phyloP scores from a whole-genome alignment of 1,140 invertebrate species.

The Tribolium madens region DNA sequence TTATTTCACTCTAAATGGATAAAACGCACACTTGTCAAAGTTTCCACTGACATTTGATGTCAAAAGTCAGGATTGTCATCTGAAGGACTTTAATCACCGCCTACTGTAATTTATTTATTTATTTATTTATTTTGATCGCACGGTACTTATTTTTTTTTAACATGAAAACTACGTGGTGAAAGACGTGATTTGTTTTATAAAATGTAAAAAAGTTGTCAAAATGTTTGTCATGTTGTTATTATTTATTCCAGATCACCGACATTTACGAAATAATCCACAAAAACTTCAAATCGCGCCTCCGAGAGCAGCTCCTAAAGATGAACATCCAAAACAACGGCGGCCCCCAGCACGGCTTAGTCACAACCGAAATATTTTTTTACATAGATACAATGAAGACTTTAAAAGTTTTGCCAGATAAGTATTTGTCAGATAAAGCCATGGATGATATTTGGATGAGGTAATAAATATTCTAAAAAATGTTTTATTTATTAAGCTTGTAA shows the following conservation, averaged over 20 bases:
- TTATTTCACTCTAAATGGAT: too few species aligned
- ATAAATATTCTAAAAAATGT: constrained; percentile 51
- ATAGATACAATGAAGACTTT: constrained; percentile 90
- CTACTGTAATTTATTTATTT: too few species aligned
- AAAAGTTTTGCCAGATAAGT: constrained; percentile 81
- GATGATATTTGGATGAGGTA: constrained; percentile 84
- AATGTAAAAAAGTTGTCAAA: too few species aligned
- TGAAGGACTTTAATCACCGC: too few species aligned
- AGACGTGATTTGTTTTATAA: too few species aligned
- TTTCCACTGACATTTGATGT: too few species aligned
- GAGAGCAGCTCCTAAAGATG: constrained; percentile 85
- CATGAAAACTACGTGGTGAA: too few species aligned
- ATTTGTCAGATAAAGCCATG: constrained; percentile 80
- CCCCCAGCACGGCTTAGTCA: constrained; percentile 95
- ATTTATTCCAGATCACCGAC: constrained; percentile 67
- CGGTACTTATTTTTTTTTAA: too few species aligned
- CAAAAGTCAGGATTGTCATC: too few species aligned
- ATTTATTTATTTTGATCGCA: too few species aligned
- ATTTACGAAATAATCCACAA: constrained; percentile 89
- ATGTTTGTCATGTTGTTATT: too few species aligned
- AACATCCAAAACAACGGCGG: constrained; percentile 95
- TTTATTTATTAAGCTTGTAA: constrained; percentile 33
- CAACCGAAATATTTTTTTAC: constrained; percentile 95
- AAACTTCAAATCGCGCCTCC: constrained; percentile 88
- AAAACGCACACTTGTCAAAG: too few species aligned